Evolutionary conservation across 2,113 vertebrate genomes (phyloP).

Genomic region (Excalfactoria chinensis): DNA sequence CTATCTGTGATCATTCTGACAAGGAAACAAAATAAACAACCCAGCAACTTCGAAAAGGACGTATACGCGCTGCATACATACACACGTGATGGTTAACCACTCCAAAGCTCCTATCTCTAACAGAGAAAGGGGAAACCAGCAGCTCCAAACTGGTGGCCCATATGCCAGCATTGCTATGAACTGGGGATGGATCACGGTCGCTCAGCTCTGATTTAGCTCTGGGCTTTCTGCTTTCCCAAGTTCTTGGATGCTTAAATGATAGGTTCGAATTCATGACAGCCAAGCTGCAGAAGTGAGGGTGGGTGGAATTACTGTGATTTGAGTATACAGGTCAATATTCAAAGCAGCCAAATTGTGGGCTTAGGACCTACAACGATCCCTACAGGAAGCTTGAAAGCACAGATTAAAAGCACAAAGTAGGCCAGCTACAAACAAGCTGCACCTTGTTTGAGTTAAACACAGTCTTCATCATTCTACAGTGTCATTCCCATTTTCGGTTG

Average conservation of each 20-base stretch:
- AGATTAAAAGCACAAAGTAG: background rate
- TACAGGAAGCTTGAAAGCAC: background rate
- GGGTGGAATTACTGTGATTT: background rate
- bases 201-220: background rate
- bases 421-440: background rate
- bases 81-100: background rate
- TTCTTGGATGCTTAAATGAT: background rate
- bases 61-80: background rate
- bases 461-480: background rate
- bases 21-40: conserved; percentile 43
- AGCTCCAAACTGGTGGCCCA: background rate
- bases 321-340: background rate
- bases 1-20: conserved; percentile 32
- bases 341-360: no score
- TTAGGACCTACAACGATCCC: background rate
- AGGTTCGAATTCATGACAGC: background rate
- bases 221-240: background rate
- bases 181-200: background rate
- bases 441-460: background rate
- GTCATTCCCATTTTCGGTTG: background rate
- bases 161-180: accelerated
- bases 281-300: background rate
- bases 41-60: conserved; percentile 18
- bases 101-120: accelerated
- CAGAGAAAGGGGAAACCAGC: accelerated